Base-by-base conservation (phyloP, 1,140 invertebrate species). In the Oncopodura yosiiana region DNA sequence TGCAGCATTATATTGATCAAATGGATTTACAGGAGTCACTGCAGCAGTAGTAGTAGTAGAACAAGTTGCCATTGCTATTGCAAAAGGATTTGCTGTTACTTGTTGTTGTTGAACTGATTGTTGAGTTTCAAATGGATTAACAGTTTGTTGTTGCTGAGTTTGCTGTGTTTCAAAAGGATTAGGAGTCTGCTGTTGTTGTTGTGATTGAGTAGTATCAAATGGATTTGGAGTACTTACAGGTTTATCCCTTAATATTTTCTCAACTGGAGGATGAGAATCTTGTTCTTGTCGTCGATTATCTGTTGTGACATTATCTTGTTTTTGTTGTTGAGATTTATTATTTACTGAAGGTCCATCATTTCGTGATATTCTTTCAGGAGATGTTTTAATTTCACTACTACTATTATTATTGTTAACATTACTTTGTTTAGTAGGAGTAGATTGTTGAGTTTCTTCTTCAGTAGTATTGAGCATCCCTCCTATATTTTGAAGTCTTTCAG, bases 61-160 rank as follows among this genome's bases (percentile, higher is more conserved):
- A n/a, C n/a, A n/a, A n/a, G n/a, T n/a, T n/a, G n/a, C n/a, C 8
- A 27, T 12, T n/a, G 23, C 29, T 3, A 52, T 46, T 23, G 30
- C 56, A 48, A 58, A 58, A 21, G 56, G 56, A 46, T 58, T 58
- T 29, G 23, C 38, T 5, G 23, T 39, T n/a, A 18, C n/a, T 18
- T 18, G 19, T 27, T 11, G 43, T 45, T 21, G 19, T 27, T 11
- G 6, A 6, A 27, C n/a, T n/a, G n/a, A n/a, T 39, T 37, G 32
- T 3, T 21, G 4, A 30, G 34, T 16, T 11, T 55, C 53, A 43
- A 55, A 55, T 23, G 53, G 54, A 36, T 50, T 50, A 12, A 27
- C 30, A 3, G 18, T 34, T 6, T n/a, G n/a, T n/a, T n/a, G n/a
- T 24, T 27, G 5, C 5, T 8, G 24, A 21, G 24, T 4, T 45